A percentile compares a stretch with the other conserved stretches of the same genome.
These are phyloP conservation scores for Threskiornis aethiopicus DNA, from an alignment of 2,797 vertebrate species.

Conservation along the genomic window DNA sequence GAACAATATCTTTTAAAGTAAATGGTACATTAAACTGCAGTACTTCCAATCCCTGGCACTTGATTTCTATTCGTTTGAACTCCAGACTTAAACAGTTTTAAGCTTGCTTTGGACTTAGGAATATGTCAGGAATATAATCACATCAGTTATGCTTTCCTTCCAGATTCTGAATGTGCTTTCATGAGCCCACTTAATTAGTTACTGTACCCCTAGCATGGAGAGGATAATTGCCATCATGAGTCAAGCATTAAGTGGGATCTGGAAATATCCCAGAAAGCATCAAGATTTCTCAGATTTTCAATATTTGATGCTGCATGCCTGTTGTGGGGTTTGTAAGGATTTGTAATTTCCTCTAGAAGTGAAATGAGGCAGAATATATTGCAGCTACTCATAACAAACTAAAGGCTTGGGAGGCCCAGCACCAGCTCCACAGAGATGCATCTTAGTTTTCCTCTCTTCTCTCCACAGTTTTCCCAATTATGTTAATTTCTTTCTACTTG, in stretches of 20 bases:
- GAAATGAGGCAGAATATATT: background rate
- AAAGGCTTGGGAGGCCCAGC: background rate
- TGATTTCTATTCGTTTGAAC: background rate
- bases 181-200: constrained; percentile 31
- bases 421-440: background rate
- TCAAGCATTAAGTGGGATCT: background rate
- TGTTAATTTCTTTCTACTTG: background rate
- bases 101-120: background rate
- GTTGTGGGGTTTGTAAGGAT: background rate
- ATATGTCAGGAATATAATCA: constrained; percentile 20
- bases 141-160: constrained; percentile 1
- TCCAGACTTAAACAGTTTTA: background rate
- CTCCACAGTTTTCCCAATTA: background rate
- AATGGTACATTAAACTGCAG: background rate
- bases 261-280: background rate
- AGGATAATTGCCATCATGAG: constrained; percentile 33
- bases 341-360: background rate
- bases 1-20: background rate
- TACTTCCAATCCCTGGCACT: background rate
- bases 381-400: background rate
- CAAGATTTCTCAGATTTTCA: background rate
- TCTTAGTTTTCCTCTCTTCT: background rate
- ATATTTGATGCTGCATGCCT: background rate
- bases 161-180: constrained; percentile 11
- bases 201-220: background rate